phyloP scores from a whole-genome alignment of 2,797 vertebrate genomes.

The Gallinago nigripennis region DNA sequence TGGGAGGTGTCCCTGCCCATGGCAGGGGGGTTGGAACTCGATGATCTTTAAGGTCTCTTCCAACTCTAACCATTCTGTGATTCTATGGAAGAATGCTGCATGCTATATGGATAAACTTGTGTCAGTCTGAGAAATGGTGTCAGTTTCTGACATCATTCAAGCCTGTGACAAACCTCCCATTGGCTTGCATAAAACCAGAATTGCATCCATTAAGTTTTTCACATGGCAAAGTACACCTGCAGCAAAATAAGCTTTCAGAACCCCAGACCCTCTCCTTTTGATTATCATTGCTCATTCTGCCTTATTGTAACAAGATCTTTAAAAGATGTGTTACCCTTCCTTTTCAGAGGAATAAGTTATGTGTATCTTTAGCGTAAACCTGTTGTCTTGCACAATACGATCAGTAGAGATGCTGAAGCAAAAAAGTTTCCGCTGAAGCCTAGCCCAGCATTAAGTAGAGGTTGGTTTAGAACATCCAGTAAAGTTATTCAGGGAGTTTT shows the following conservation, averaged over 20 bases:
- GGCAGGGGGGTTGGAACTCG: neutral
- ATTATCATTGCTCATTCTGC: neutral
- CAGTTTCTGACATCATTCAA: neutral
- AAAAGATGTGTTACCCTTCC: neutral
- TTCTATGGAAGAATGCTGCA: neutral
- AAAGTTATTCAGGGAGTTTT: neutral
- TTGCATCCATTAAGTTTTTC: neutral
- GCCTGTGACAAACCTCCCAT: neutral
- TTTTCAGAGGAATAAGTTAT: constrained; percentile 5
- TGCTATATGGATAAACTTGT: neutral
- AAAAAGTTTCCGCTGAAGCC: constrained; percentile 7
- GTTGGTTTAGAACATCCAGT: constrained; percentile 51
- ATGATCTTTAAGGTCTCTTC: neutral
- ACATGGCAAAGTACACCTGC: neutral
- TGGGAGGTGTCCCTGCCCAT: neutral
- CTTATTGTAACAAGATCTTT: constrained; percentile 26
- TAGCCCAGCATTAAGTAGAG: constrained; percentile 41
- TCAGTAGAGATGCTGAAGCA: constrained; percentile 47
- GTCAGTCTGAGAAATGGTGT: neutral
- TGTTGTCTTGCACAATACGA: constrained; percentile 12
- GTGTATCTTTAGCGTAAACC: constrained; percentile 58
- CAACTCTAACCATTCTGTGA: no score
- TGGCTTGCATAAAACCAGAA: neutral
- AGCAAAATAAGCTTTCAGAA: neutral
- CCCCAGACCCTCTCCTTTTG: neutral